Evolutionary conservation across 2,113 vertebrate genomes (phyloP), one percentile per base, ranked within the genome.

Genomic region (Ifrita kowaldi): DNA sequence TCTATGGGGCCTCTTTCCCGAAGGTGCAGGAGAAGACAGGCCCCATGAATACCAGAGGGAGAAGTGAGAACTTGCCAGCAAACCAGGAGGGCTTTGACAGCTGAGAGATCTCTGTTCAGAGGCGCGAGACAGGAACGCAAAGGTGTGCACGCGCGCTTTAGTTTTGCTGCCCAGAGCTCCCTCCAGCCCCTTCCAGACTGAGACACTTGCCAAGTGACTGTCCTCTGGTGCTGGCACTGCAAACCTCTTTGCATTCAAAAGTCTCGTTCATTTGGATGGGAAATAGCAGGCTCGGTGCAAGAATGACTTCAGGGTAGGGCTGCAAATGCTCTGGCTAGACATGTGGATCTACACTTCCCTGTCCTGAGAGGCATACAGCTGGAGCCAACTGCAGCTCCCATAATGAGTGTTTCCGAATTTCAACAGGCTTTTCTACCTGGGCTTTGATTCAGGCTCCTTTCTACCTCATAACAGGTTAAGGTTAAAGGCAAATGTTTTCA

Each of bases 401-500:
- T 6, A 67, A 50, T 0, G 0, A 39, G 15, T 1, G 17, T 11
- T 84, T 89, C 62, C 41, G 30, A 90, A 71, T 37, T 80, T 30
- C 47, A 76, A 27, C 26, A 60, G n/a, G n/a, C 50, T 81, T 80
- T 91, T 88, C 62, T 10, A 92, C 65, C 56, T 56, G 56, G 56
- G 52, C 77, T 93, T 89, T 78, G 64, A 77, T 70, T 91, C 70
- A 91, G 78, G 27, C 21, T 39, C 35, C 21, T 78, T 74, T 78
- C 80, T 46, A 71, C 53, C 60, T 71, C 42, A 0, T 63, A 81
- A 84, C 33, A 70, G 50, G 47, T 80, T 90, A 91, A 92, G 59
- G 67, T 88, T 88, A 89, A 95, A 87, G 56, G 71, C 73, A 95
- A 86, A 84, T 52, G 67, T 77, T 77, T 90, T 79, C 83, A 80